A percentile compares a stretch with the other conserved stretches of the same genome.
Conservation (phyloP, 2,797 vertebrate species). For the Todus mexicanus region DNA sequence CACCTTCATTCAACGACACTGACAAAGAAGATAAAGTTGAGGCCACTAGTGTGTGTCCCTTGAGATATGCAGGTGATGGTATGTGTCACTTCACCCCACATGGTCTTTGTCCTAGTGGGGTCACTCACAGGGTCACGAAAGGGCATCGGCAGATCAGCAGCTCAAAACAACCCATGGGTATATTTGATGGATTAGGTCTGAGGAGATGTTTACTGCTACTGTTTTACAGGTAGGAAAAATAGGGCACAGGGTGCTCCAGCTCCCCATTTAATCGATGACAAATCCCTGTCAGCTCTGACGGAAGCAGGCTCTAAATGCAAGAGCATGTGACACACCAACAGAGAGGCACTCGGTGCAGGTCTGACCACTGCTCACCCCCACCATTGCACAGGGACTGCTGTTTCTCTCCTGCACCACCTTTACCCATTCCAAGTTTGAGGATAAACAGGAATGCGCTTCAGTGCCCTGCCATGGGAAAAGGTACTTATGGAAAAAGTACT, state of each 20-base stretch:
- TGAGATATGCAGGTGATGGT: neutral
- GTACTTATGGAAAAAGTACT: neutral
- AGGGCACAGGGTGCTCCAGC: neutral
- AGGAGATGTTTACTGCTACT: neutral
- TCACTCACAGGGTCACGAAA: neutral
- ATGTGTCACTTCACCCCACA: neutral
- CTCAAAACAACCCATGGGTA: neutral
- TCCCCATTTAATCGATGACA: neutral
- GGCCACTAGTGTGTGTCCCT: neutral
- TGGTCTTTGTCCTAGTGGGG: neutral
- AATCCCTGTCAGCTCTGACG: neutral
- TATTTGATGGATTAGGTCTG: neutral
- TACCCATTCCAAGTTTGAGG: neutral
- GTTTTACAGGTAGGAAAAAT: neutral
- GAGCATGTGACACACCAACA: neutral
- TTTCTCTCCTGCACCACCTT: neutral
- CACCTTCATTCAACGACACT: neutral
- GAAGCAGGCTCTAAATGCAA: neutral
- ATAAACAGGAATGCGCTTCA: neutral
- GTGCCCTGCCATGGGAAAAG: neutral
- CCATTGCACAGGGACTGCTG: neutral
- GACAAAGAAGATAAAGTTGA: conserved; percentile 1
- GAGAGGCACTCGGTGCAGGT: neutral
- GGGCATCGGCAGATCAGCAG: neutral
- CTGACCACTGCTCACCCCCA: neutral